Evolutionary conservation across 2,797 vertebrate species (phyloP).

Genomic region (Chromobotia macracanthus): DNA sequence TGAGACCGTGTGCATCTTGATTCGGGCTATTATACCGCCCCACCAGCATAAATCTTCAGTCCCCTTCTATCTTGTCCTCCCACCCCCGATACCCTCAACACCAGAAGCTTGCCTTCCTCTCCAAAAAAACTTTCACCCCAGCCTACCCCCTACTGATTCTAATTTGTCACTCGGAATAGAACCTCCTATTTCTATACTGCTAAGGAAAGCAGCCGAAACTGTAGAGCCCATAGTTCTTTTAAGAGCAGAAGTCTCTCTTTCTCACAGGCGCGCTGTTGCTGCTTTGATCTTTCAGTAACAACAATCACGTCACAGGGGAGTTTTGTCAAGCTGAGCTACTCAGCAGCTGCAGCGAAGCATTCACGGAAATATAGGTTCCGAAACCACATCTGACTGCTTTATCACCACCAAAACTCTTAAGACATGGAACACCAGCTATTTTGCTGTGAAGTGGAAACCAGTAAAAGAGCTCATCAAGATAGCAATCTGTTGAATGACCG

Average conservation of each 20-base stretch:
- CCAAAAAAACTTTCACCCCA: conserved; percentile 48
- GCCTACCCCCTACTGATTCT: conserved; percentile 49
- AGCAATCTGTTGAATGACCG: conserved; percentile 92
- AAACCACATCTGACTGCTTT: conserved; percentile 58
- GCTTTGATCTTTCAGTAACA: conserved; percentile 94
- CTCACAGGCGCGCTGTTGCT: conserved; percentile 81
- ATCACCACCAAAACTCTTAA: conserved; percentile 56
- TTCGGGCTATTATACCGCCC: conserved; percentile 53
- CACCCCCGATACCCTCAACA: conserved; percentile 47
- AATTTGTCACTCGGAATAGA: conserved; percentile 60
- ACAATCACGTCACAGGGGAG: conserved; percentile 91
- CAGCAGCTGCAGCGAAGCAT: conserved; percentile 80
- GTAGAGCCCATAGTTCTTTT: conserved; percentile 75
- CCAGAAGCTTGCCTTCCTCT: conserved; percentile 43
- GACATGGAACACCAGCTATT: conserved; percentile 96
- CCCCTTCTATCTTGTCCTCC: conserved; percentile 11
- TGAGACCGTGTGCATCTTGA: conserved; percentile 40
- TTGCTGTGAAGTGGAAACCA: conserved; percentile 95
- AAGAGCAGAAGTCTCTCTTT: conserved; percentile 72
- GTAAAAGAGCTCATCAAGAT: conserved; percentile 93
- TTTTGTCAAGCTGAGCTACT: conserved; percentile 83
- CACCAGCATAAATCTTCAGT: conserved; percentile 49
- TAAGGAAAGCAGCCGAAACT: conserved; percentile 75
- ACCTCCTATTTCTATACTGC: conserved; percentile 81
- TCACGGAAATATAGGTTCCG: conserved; percentile 71